Conservation (phyloP, 2,797 vertebrate species). For the Aplochiton taeniatus region DNA sequence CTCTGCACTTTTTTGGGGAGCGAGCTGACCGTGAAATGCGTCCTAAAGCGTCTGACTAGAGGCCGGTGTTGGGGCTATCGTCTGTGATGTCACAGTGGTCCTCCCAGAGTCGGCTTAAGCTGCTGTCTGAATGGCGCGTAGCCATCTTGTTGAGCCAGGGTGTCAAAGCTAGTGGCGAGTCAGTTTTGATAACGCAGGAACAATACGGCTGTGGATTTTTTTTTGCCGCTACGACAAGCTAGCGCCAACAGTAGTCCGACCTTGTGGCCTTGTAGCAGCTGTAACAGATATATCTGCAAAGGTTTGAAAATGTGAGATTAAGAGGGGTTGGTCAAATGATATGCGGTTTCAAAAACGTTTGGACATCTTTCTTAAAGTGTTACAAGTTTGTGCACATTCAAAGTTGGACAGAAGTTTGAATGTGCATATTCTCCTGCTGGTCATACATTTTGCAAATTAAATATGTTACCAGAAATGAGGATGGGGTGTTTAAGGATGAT, state of each 20-base stretch:
- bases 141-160: conserved; percentile 79
- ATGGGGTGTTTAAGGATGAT: no score
- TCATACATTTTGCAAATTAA: no score
- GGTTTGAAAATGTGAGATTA: conserved; percentile 50
- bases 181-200: conserved; percentile 79
- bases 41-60: conserved; percentile 85
- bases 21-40: conserved; percentile 86
- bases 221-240: conserved; percentile 40
- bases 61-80: conserved; percentile 76
- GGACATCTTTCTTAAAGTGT: no score
- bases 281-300: conserved; percentile 72
- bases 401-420: no score
- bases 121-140: conserved; percentile 78
- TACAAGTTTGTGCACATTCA: no score
- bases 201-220: conserved; percentile 61
- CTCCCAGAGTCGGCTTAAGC: conserved; percentile 81
- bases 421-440: no score
- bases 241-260: conserved; percentile 58
- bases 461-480: no score
- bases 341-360: no score
- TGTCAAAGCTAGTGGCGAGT: conserved; percentile 85
- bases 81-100: conserved; percentile 81
- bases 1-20: conserved; percentile 82
- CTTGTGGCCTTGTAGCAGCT: conserved; percentile 38
- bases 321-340: no score